These are phyloP conservation scores for Phragmatobia fuliginosa DNA, from an alignment of 2,888 invertebrate species.

Conservation along the genomic window DNA sequence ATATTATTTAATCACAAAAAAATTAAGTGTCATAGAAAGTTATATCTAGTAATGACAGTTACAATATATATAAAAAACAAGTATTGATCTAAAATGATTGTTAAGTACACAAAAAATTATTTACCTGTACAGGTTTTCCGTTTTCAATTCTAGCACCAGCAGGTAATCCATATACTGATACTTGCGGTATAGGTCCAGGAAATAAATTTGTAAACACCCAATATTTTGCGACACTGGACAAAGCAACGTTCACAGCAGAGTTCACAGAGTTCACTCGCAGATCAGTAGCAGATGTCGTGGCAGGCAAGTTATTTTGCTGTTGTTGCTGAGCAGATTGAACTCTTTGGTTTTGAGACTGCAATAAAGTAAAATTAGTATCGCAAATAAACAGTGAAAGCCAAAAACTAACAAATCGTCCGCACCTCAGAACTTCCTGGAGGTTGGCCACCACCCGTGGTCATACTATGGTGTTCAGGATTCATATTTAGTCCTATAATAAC, in stretches of 20 bases:
- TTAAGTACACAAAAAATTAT: neutral
- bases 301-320: slow-evolving; percentile 75
- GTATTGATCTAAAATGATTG: too few species aligned
- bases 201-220: slow-evolving; percentile 94
- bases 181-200: slow-evolving; percentile 92
- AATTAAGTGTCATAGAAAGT: too few species aligned
- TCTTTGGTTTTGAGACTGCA: slow-evolving; percentile 77
- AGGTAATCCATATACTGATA: slow-evolving; percentile 90
- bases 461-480: slow-evolving; percentile 84
- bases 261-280: slow-evolving; percentile 89
- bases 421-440: slow-evolving; percentile 86
- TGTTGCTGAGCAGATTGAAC: slow-evolving; percentile 76
- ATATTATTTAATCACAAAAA: too few species aligned
- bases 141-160: slow-evolving; percentile 87
- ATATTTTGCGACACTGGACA: slow-evolving; percentile 93
- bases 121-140: slow-evolving; percentile 88
- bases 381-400: slow-evolving; percentile 49
- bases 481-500: slow-evolving; percentile 71
- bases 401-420: slow-evolving; percentile 60
- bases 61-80: too few species aligned
- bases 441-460: slow-evolving; percentile 88
- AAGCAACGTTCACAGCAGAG: slow-evolving; percentile 89
- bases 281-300: slow-evolving; percentile 88
- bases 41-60: too few species aligned
- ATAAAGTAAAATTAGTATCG: slow-evolving; percentile 62